phyloP scores from a whole-genome alignment of 2,113 vertebrate species.

The Gallinago media region DNA sequence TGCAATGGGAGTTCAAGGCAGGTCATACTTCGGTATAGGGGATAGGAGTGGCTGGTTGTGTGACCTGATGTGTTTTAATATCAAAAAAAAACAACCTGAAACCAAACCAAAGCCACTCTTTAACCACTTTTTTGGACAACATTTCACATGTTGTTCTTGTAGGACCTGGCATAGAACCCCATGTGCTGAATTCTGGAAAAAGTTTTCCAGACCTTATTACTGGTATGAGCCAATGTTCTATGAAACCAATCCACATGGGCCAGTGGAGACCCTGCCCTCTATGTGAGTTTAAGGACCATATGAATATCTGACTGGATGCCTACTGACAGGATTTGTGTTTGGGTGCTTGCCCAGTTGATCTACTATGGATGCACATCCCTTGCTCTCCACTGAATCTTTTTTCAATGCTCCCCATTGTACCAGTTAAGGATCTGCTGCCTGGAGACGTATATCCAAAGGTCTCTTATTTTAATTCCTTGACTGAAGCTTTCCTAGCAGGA shows the following conservation, averaged over 20 bases:
- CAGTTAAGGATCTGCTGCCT: neutral
- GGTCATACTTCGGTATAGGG: neutral
- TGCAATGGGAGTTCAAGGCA: neutral
- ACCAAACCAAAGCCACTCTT: neutral
- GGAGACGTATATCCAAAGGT: neutral
- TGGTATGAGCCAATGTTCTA: neutral
- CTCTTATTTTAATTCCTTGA: neutral
- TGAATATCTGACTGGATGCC: neutral
- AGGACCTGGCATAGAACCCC: neutral
- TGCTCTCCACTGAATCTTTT: neutral
- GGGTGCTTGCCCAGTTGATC: neutral
- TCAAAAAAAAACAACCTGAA: too few species aligned
- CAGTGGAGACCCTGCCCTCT: fast-evolving
- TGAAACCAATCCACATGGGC: neutral
- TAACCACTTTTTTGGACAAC: neutral
- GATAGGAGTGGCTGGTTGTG: neutral
- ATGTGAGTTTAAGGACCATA: neutral
- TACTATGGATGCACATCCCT: neutral
- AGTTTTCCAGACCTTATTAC: neutral
- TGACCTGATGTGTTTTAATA: fast-evolving
- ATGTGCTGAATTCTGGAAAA: neutral
- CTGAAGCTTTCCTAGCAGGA: neutral
- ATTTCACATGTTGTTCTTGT: neutral
- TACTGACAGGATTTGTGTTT: neutral
- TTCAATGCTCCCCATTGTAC: neutral